A percentile compares a stretch with the other conserved stretches of the same genome.
phyloP scores from a whole-genome alignment of 2,797 vertebrate species.

The Etheostoma nigrum region DNA sequence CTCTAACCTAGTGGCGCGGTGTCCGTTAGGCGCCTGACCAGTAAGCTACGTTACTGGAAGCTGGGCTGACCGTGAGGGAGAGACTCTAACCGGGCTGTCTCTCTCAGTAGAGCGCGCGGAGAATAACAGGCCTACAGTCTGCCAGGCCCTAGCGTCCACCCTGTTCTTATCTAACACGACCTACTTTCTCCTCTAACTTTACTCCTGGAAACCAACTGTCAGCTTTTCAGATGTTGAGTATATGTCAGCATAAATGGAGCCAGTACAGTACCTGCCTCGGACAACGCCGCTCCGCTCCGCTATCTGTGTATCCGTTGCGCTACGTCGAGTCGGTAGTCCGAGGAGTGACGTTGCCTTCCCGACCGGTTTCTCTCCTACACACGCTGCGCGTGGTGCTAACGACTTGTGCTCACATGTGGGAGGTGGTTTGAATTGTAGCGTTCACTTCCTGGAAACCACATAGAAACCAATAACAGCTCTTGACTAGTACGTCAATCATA shows the following conservation, averaged over 20 bases:
- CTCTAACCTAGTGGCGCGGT: constrained; percentile 57
- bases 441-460: constrained; percentile 87
- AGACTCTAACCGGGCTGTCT: constrained; percentile 56
- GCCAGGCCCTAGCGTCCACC: constrained; percentile 83
- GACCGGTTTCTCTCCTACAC: constrained; percentile 81
- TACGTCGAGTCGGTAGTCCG: constrained; percentile 76
- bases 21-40: constrained; percentile 71
- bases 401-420: constrained; percentile 82
- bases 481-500: constrained; percentile 54
- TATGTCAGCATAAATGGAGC: not conserved
- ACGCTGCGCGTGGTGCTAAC: constrained; percentile 83
- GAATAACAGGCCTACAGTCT: constrained; percentile 72
- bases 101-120: constrained; percentile 76
- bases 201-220: constrained; percentile 23
- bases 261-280: constrained; percentile 81
- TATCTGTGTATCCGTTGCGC: constrained; percentile 66
- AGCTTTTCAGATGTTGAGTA: not conserved
- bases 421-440: constrained; percentile 74
- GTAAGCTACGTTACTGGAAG: constrained; percentile 38
- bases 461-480: constrained; percentile 69
- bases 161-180: constrained; percentile 79
- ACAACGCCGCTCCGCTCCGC: constrained; percentile 85
- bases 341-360: constrained; percentile 84
- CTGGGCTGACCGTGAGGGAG: constrained; percentile 62
- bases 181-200: constrained; percentile 61